A percentile compares a stretch with the other conserved stretches of the same genome.
These are phyloP conservation scores for Felis catus DNA, from an alignment of 2,113 vertebrate species.

Conservation along the genomic window F.catus_Fca126_mat1.0 CM031426.1:12731501-12732000, in stretches of 20 bases:
- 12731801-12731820: neutral
- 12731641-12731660: neutral
- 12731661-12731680: constrained; percentile 15
- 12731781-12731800: neutral
- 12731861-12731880: neutral
- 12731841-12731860: neutral
- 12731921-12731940: too few relatives aligned
- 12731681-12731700: neutral
- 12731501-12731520: neutral
- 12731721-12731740: neutral
- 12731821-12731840: neutral
- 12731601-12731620: neutral
- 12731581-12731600: neutral
- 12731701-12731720: neutral
- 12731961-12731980: too few relatives aligned
- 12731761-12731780: neutral
- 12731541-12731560: accelerated
- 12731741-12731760: neutral
- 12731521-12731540: neutral
- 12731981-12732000: too few relatives aligned
- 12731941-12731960: too few relatives aligned
- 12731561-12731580: neutral
- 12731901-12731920: too few relatives aligned
- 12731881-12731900: neutral
- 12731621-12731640: neutral